phyloP scores from a whole-genome alignment of 2,888 invertebrate genomes.

The Ctena decussata region DNA sequence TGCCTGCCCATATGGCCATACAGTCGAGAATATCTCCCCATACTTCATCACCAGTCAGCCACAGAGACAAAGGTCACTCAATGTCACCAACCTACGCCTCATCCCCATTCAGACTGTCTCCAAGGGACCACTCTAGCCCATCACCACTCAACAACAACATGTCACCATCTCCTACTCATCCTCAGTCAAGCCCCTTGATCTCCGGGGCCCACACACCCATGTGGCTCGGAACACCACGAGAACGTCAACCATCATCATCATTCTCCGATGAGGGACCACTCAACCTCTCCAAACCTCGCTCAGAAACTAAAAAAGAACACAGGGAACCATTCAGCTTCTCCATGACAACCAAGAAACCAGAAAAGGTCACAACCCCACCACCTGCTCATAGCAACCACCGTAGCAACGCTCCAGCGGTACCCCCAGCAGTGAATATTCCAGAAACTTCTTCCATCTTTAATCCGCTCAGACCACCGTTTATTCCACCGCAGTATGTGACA shows the following conservation, averaged over 20 bases:
- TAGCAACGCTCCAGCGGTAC: conserved; percentile 77
- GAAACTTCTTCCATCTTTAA: conserved; percentile 65
- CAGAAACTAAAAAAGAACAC: conserved; percentile 50
- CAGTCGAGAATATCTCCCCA: conserved; percentile 59
- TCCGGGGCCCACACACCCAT: conserved; percentile 50
- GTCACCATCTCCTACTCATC: conserved; percentile 67
- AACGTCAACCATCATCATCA: conserved; percentile 30
- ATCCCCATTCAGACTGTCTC: conserved; percentile 70
- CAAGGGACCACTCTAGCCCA: conserved; percentile 65
- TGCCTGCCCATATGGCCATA: conserved; percentile 60
- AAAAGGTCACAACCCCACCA: conserved; percentile 75
- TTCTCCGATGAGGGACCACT: conserved; percentile 91
- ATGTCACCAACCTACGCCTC: conserved; percentile 72
- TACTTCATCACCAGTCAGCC: conserved; percentile 64
- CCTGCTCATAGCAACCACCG: conserved; percentile 81
- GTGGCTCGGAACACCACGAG: conserved; percentile 43
- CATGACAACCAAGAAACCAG: conserved; percentile 42
- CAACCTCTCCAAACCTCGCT: conserved; percentile 95
- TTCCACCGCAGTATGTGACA: conserved; percentile 78
- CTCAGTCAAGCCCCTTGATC: conserved; percentile 65
- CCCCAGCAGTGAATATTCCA: conserved; percentile 85
- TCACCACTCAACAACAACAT: conserved; percentile 60
- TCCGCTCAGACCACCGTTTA: conserved; percentile 75
- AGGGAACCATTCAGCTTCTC: conserved; percentile 43
- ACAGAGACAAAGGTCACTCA: conserved; percentile 70